phyloP scores from a whole-genome alignment of 37 sponge, comb jelly and placozoan genomes.

The Bolinopsis microptera region DNA sequence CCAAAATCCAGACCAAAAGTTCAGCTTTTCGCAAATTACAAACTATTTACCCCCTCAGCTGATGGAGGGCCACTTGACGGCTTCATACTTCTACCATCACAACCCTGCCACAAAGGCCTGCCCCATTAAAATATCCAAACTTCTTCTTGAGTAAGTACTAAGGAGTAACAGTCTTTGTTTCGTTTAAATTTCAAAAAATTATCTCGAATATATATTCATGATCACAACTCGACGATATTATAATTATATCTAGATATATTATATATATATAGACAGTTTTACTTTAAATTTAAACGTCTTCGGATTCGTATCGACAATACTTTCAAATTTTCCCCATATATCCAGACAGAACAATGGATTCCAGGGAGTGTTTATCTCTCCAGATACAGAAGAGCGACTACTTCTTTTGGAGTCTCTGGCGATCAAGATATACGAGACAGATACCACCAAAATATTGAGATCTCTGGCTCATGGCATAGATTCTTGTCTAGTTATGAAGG shows the following conservation, averaged over 20 bases:
- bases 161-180: no score
- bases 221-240: no score
- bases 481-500: slow-evolving; percentile 37
- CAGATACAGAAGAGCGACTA: slow-evolving; percentile 12
- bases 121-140: slow-evolving; percentile 33
- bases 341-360: background rate
- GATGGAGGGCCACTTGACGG: slow-evolving; percentile 18
- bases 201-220: no score
- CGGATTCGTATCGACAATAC: no score
- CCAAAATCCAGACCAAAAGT: no score
- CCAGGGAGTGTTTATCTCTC: slow-evolving; percentile 32
- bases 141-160: slow-evolving; percentile 19
- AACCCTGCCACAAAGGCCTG: background rate
- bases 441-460: slow-evolving; percentile 38
- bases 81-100: slow-evolving; percentile 29
- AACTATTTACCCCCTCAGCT: background rate
- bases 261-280: no score
- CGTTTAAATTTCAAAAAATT: no score
- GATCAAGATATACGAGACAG: slow-evolving; percentile 45
- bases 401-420: slow-evolving; percentile 38
- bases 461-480: slow-evolving; percentile 64
- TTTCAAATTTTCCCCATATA: background rate
- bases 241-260: no score
- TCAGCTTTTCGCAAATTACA: no score
- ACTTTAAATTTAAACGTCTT: no score